Evolutionary conservation across 2,888 invertebrate genomes (phyloP), one percentile per base, ranked within the genome.

Genomic region (Allolobophora icterica): DNA sequence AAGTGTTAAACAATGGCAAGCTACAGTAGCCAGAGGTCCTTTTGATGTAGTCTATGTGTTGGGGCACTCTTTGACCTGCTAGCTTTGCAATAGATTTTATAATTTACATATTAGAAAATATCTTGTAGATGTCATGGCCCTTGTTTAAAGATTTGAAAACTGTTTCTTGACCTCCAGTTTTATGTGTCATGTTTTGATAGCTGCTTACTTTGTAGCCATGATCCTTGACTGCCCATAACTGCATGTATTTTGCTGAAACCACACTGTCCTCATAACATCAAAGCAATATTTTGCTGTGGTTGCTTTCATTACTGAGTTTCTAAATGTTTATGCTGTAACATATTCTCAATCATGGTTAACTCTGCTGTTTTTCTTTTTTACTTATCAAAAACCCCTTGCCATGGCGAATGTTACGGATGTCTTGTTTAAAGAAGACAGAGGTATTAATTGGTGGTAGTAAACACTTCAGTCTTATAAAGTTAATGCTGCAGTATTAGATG

Each of bases 361-460:
- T 71, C n/a, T 71, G 71, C 71, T 71, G 71, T 71, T 71, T 71
- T 71, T 71, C 71, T 71, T 71, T 71, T 71, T 71, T 71, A 71
- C 71, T n/a, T 71, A 71, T 71, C 71, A 71, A 71, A 71, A n/a
- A 71, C 13, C 71, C 71, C 30, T 71, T 71, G 71, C 71, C 71
- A 71, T 87, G 87, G 38, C 34, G 87, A 87, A 35, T 87, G 87
- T 87, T 87, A 35, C 38, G 87, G 87, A 87, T 87, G 87, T 87
- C 87, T 87, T 87, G 87, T 87, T 87, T 35, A 87, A 87, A 87
- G 87, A 87, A 87, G 87, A 87, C 87, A 87, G 87, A 87, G 87
- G 87, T 87, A 87, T 87, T 87, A 24, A 34, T 87, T 35, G 87
- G 38, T 38, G 87, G n/a, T 33, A 17, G 87, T 87, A 35, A 33